A percentile compares a stretch with the other conserved stretches of the same genome.
These are phyloP conservation scores for Yponomeuta evonymella DNA, from an alignment of 2,888 invertebrate genomes.

Conservation along the genomic window DNA sequence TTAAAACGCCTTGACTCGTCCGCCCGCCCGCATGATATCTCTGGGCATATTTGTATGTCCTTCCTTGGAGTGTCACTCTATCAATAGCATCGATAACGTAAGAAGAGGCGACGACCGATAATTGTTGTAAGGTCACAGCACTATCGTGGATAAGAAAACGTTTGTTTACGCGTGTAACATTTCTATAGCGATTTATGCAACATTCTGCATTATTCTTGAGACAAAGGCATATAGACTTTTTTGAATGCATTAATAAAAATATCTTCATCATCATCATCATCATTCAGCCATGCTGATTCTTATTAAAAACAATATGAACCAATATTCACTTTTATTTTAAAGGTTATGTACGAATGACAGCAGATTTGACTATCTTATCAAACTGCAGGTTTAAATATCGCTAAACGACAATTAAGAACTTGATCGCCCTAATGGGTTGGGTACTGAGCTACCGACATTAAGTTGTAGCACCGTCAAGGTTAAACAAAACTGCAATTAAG, in stretches of 20 bases:
- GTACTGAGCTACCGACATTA: background rate
- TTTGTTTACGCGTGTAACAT: too few species aligned
- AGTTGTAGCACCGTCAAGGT: constrained; percentile 34
- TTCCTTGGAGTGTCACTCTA: constrained; percentile 46
- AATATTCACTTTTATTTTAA: background rate
- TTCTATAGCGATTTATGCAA: too few species aligned
- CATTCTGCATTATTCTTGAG: too few species aligned
- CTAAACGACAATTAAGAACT: background rate
- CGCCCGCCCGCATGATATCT: background rate
- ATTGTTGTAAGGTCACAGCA: constrained; percentile 65
- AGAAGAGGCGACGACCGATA: constrained; percentile 71
- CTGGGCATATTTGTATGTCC: background rate
- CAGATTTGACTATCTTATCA: background rate
- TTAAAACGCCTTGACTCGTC: background rate
- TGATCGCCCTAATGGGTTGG: background rate
- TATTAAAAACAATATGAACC: too few species aligned
- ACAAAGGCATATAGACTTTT: too few species aligned
- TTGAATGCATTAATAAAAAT: too few species aligned
- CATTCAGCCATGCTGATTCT: too few species aligned
- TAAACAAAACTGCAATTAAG: too few species aligned
- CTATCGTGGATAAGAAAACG: constrained; percentile 39
- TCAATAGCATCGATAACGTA: constrained; percentile 58
- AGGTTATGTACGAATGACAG: background rate
- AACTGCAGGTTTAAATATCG: background rate
- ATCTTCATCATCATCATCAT: too few species aligned